Evolutionary conservation across 2,797 vertebrate genomes (phyloP), one percentile per base, ranked within the genome.

Genomic region (Austrolebias charrua): DNA sequence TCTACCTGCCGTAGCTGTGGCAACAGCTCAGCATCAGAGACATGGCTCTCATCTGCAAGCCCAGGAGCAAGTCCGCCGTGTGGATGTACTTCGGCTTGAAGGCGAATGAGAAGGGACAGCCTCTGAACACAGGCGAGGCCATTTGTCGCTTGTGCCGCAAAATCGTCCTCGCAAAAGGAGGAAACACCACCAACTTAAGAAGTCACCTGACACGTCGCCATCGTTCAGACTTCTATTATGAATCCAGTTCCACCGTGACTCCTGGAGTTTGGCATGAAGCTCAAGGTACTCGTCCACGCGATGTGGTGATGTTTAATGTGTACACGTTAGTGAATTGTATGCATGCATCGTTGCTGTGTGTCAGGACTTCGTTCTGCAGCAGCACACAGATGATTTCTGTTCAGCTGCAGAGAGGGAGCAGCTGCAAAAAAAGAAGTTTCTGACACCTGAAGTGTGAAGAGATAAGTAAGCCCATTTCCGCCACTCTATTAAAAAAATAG

Each of bases 71-170:
- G 52, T 90, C 88, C 2, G 46, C 62, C 28, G 88, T 90, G 7
- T 90, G 89, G 89, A n/a, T 81, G 47, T 89, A 89, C 60, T 91
- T 90, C 18, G 89, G 89, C 49, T 47, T 91, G 18, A 90, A 87
- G 42, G 79, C 87, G n/a, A 85, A 89, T 6, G 80, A 83, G 3
- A 78, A 45, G 4, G 89, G 89, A 1, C 83, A 78, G 4, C 87
- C 88, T 31, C 9, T 85, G 11, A 82, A 83, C 61, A 63, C 64
- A 2, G 76, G 65, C 0, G 82, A 87, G 73, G 83, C 72, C 1
- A 63, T 91, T 1, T 91, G 89, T 57, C 83, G 88, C 1, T 31
- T 88, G 6, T 91, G 89, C 20, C 50, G 89, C 11, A 84, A 87
- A 49, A 84, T 89, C 51, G 88, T 91, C 20, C 81, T 84, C 0